Evolutionary conservation across 2,797 vertebrate genomes (phyloP).

Genomic region (Pteronotus mesoamericanus): DNA sequence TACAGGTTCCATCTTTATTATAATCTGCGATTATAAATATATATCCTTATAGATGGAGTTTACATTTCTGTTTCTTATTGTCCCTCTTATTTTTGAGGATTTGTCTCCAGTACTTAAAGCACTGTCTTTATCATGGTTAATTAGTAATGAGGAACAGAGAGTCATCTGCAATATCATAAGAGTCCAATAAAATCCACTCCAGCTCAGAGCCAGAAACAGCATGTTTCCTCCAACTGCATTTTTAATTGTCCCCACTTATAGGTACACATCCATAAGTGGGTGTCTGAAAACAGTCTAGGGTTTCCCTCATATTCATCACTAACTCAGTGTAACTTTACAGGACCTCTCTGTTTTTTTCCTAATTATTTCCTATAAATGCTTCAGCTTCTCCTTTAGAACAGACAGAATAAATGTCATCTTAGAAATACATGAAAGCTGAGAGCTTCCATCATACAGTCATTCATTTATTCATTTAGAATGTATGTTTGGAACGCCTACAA

Average conservation of each 20-base stretch:
- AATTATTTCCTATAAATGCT: not conserved
- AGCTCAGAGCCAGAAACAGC: not conserved
- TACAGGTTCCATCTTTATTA: not conserved
- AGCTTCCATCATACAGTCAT: not conserved
- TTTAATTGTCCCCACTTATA: not conserved
- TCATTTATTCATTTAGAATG: not conserved
- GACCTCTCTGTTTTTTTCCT: not conserved
- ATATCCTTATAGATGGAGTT: not conserved
- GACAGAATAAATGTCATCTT: not conserved
- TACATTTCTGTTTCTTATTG: not conserved
- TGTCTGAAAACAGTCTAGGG: not conserved
- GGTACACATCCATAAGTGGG: not conserved
- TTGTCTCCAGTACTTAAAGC: not conserved
- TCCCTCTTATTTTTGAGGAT: not conserved
- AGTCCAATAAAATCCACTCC: not conserved
- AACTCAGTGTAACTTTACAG: not conserved
- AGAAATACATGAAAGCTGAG: not conserved
- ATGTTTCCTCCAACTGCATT: not conserved
- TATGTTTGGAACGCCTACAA: not conserved
- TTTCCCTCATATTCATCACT: not conserved
- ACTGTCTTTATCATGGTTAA: not conserved
- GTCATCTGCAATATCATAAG: not conserved
- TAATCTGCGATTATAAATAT: not conserved
- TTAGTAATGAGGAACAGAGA: not conserved
- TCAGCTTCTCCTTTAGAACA: conserved; percentile 7